A percentile compares a stretch with the other conserved stretches of the same genome.
phyloP scores from a whole-genome alignment of 2,113 vertebrate genomes.

The Euleptes europaea region DNA sequence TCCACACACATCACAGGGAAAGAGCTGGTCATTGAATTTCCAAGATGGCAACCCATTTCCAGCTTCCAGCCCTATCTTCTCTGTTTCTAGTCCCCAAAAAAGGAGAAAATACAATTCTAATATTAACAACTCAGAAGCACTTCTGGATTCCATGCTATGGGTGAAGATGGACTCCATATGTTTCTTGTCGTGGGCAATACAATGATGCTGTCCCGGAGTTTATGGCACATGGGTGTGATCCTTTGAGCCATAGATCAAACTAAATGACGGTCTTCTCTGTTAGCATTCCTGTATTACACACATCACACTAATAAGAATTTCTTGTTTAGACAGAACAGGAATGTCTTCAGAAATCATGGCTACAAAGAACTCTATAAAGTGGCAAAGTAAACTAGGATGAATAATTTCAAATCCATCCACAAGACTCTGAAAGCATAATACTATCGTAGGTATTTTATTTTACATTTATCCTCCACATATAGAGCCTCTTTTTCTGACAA shows the following conservation, averaged over 20 bases:
- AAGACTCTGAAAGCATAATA: neutral
- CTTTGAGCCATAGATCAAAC: neutral
- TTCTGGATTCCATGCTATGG: slow-evolving; percentile 28
- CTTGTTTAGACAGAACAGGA: neutral
- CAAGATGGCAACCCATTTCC: slow-evolving; percentile 89
- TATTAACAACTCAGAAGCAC: slow-evolving; percentile 35
- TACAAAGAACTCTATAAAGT: neutral
- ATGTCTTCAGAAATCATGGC: neutral
- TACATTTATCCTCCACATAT: neutral
- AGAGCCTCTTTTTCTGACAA: neutral
- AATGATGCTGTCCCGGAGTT: neutral
- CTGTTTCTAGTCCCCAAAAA: slow-evolving; percentile 79
- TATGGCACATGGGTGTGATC: neutral
- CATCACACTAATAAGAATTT: neutral
- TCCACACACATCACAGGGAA: slow-evolving; percentile 92
- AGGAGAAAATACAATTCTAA: slow-evolving; percentile 23
- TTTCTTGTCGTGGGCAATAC: slow-evolving; percentile 18
- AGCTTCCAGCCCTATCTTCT: slow-evolving; percentile 85
- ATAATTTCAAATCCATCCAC: neutral
- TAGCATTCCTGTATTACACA: neutral
- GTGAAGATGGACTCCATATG: neutral
- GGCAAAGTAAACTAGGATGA: neutral
- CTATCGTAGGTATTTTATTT: neutral
- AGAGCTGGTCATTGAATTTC: slow-evolving; percentile 94
- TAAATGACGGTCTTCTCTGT: neutral